A percentile compares a stretch with the other conserved stretches of the same genome.
These are phyloP conservation scores for Pycnomerus fuliginosus DNA, from an alignment of 2,888 invertebrate species.

Conservation along the genomic window DNA sequence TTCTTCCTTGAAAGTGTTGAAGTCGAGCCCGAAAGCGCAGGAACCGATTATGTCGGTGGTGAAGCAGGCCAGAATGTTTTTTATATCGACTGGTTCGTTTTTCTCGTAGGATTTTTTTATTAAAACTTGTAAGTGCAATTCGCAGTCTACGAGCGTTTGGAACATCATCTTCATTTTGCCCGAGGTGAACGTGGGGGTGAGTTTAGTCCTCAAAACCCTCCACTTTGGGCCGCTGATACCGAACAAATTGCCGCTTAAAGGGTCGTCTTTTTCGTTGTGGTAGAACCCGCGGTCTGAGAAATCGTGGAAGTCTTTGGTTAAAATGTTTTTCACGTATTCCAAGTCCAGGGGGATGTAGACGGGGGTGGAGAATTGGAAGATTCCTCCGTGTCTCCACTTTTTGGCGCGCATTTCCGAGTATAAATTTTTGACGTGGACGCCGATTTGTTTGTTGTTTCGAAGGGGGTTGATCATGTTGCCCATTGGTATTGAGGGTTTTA, in stretches of 20 bases:
- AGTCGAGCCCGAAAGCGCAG: too few relatives aligned
- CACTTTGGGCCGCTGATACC: conserved; percentile 57
- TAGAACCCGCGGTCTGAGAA: conserved; percentile 63
- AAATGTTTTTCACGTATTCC: conserved; percentile 45
- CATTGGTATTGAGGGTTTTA: conserved; percentile 10
- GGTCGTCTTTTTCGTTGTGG: conserved; percentile 58
- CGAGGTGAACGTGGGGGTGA: conserved; percentile 67
- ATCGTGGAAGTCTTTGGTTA: conserved; percentile 60
- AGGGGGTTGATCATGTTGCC: conserved; percentile 17
- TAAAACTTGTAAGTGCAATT: conserved; percentile 26
- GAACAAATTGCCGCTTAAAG: conserved; percentile 58
- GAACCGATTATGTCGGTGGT: too few relatives aligned
- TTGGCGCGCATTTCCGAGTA: conserved; percentile 13
- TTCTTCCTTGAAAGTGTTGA: too few relatives aligned
- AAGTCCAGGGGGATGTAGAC: conserved; percentile 28
- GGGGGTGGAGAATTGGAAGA: conserved; percentile 27
- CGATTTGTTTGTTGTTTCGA: conserved; percentile 4
- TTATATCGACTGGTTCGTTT: too few relatives aligned
- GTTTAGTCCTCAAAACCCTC: conserved; percentile 60
- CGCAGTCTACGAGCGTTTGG: conserved; percentile 54
- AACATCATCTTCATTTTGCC: conserved; percentile 67
- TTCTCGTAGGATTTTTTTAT: too few relatives aligned
- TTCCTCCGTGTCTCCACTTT: conserved; percentile 26
- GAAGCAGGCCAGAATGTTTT: too few relatives aligned
- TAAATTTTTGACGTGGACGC: conserved; percentile 3